These are phyloP conservation scores for Horisme vitalbata DNA, from an alignment of 2,888 invertebrate genomes.

Conservation along the genomic window DNA sequence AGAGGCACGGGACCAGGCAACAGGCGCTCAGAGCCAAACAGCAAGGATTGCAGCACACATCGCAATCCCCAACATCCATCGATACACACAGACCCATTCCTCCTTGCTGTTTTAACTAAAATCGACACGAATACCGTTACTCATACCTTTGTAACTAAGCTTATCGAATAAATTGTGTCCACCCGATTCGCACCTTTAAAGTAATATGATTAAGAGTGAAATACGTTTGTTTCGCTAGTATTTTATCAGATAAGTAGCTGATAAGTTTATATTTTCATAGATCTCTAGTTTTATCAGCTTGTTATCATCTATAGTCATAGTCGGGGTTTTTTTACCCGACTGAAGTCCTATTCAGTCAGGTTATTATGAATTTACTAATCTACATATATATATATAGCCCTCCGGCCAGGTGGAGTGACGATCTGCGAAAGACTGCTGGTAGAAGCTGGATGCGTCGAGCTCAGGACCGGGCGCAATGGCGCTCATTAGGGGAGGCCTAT, in stretches of 20 bases:
- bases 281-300: conserved; percentile 45
- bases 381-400: no score
- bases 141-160: conserved; percentile 18
- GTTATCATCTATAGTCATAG: conserved; percentile 16
- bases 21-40: conserved; percentile 71
- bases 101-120: conserved; percentile 54
- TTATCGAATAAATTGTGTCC: conserved; percentile 15
- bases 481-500: no score
- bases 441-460: no score
- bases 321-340: no score
- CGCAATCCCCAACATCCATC: conserved; percentile 70
- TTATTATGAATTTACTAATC: no score
- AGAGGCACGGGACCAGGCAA: conserved; percentile 70
- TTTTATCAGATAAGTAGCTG: conserved; percentile 46
- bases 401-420: no score
- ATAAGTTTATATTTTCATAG: conserved; percentile 41
- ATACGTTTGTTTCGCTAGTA: conserved; percentile 38
- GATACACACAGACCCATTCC: conserved; percentile 75
- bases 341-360: no score
- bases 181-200: conserved; percentile 29
- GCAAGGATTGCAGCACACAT: conserved; percentile 70
- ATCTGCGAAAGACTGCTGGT: no score
- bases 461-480: no score
- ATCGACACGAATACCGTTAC: conserved; percentile 44
- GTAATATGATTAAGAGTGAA: conserved; percentile 29